Conservation (phyloP, 2,888 invertebrate genomes). For the Drosophila bunnanda region DNA sequence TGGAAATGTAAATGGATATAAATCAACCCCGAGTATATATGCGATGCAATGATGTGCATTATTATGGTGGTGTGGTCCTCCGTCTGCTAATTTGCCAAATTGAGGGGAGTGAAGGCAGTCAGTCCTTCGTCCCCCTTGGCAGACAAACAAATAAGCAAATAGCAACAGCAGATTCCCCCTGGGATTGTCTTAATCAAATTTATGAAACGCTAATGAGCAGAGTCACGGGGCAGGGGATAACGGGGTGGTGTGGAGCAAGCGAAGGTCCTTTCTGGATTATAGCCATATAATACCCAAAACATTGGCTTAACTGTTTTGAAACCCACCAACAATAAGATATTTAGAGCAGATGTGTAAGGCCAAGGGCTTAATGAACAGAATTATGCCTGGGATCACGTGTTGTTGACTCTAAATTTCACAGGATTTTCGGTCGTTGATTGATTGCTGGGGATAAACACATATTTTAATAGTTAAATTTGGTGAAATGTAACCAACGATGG, state of each 20-base stretch:
- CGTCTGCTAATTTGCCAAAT: constrained; percentile 69
- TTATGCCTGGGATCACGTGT: constrained; percentile 4
- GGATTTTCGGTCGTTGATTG: constrained; percentile 4
- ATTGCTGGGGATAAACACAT: background rate
- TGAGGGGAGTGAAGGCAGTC: constrained; percentile 51
- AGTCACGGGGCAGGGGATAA: constrained; percentile 36
- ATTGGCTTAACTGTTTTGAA: constrained; percentile 55
- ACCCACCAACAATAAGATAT: constrained; percentile 25
- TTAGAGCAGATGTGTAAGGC: constrained; percentile 30
- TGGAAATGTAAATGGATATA: constrained; percentile 49
- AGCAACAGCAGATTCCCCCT: constrained; percentile 54
- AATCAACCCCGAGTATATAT: constrained; percentile 38
- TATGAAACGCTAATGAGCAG: constrained; percentile 77
- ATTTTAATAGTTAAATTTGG: background rate
- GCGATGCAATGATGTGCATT: constrained; percentile 45
- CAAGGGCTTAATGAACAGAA: constrained; percentile 29
- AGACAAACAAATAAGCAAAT: constrained; percentile 53
- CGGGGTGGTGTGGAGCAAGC: background rate
- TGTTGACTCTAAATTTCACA: constrained; percentile 9
- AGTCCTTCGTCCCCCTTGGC: constrained; percentile 9
- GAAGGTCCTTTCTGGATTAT: constrained; percentile 56
- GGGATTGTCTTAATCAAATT: constrained; percentile 78
- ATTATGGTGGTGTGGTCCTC: constrained; percentile 67
- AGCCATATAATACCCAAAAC: constrained; percentile 72
- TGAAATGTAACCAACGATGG: too few species aligned